Conservation (phyloP, 2,888 invertebrate genomes). For the Dorcus parallelipipedus region DNA sequence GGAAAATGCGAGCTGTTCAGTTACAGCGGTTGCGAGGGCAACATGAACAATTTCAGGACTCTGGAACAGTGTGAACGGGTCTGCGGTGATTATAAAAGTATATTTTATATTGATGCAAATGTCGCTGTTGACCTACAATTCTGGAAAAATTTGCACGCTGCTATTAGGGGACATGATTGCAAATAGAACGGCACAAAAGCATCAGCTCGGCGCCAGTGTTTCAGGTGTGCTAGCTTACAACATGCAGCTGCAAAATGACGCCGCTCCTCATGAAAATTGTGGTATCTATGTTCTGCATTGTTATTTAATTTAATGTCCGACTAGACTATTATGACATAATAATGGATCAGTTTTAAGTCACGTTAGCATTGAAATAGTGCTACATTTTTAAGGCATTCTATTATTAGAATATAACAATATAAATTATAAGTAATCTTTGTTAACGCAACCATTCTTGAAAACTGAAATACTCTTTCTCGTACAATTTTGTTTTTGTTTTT, state of each 20-base stretch:
- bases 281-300: background rate
- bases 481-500: no score
- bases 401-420: no score
- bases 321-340: no score
- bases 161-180: conserved; percentile 42
- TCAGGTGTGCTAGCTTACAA: conserved; percentile 39
- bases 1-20: conserved; percentile 78
- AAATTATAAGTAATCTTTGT: no score
- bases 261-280: conserved; percentile 19
- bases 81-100: conserved; percentile 57
- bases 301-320: no score
- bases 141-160: conserved; percentile 24
- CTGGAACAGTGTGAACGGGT: conserved; percentile 66
- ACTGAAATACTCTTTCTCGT: no score
- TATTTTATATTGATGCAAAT: conserved; percentile 4
- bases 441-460: no score
- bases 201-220: conserved; percentile 41
- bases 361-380: no score
- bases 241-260: conserved; percentile 36
- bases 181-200: conserved; percentile 41
- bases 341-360: no score
- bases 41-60: conserved; percentile 81
- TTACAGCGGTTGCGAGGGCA: conserved; percentile 87
- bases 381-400: no score
- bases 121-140: background rate